phyloP scores from a whole-genome alignment of 2,113 vertebrate species.

The Cariama cristata region DNA sequence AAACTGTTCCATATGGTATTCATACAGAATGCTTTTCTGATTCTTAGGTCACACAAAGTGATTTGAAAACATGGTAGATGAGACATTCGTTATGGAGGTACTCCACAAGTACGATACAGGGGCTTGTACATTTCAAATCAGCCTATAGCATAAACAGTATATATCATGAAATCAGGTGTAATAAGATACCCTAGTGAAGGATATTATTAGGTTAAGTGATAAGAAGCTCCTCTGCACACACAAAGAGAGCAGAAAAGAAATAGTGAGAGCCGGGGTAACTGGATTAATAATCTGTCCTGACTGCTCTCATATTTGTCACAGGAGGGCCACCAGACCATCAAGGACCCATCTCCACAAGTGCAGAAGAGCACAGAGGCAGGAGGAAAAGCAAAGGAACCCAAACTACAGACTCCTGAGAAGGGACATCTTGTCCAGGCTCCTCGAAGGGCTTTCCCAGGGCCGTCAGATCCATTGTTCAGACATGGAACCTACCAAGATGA shows the following conservation, averaged over 20 bases:
- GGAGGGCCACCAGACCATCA: not conserved
- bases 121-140: not conserved
- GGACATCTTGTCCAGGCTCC: not conserved
- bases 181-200: not conserved
- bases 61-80: not conserved
- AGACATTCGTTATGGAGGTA: not conserved
- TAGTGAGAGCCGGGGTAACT: not conserved
- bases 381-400: not conserved
- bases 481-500: not conserved
- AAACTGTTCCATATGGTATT: not conserved
- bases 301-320: not conserved
- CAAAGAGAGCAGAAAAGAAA: not conserved
- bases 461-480: not conserved
- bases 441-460: not conserved
- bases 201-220: not conserved
- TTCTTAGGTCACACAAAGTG: not conserved
- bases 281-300: not conserved
- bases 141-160: not conserved
- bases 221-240: not conserved
- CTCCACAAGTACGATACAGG: not conserved
- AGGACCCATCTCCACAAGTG: not conserved
- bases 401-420: not conserved
- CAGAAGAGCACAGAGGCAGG: not conserved
- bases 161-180: not conserved
- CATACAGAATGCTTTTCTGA: not conserved